Evolutionary conservation across 1,140 invertebrate genomes (phyloP).

Genomic region (Probaryconus sp.): DNA sequence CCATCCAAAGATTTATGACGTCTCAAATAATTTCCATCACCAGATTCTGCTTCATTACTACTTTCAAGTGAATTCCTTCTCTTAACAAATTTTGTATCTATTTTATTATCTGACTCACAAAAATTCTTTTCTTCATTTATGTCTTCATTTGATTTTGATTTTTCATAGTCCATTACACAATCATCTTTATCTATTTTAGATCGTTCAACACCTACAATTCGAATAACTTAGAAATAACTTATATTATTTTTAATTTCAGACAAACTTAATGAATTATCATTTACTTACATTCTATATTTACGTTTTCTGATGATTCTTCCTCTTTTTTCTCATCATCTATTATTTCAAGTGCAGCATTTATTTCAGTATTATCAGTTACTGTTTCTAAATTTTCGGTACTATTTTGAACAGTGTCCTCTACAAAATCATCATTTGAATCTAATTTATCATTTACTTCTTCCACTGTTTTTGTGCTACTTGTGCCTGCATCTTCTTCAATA

Average conservation of each 20-base stretch:
- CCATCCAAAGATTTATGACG: conserved; percentile 81
- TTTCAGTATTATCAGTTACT: conserved; percentile 12
- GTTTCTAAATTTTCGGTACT: conserved; percentile 9
- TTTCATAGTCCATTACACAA: conserved; percentile 37
- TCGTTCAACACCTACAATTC: conserved; percentile 39
- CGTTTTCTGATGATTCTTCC: conserved; percentile 21
- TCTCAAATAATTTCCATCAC: conserved; percentile 76
- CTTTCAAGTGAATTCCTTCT: conserved; percentile 80
- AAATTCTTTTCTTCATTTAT: conserved; percentile 42
- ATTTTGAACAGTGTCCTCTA: conserved; percentile 3
- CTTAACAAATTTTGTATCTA: conserved; percentile 68
- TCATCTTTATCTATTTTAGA: conserved; percentile 6
- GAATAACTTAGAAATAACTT: conserved; percentile 8
- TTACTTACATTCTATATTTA: conserved; percentile 40
- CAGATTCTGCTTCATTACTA: conserved; percentile 72
- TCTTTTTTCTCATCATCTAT: conserved; percentile 20
- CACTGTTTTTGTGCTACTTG: too few species aligned
- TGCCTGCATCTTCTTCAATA: conserved; percentile 61
- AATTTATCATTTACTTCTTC: neutral
- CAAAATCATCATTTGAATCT: neutral
- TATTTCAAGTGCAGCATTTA: neutral
- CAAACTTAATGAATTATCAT: neutral
- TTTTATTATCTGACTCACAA: conserved; percentile 24
- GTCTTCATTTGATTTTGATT: conserved; percentile 63
- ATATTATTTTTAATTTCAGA: neutral